Conservation (phyloP, 92 coral and sea anemone species). For the Zoanthus solanderi region DNA sequence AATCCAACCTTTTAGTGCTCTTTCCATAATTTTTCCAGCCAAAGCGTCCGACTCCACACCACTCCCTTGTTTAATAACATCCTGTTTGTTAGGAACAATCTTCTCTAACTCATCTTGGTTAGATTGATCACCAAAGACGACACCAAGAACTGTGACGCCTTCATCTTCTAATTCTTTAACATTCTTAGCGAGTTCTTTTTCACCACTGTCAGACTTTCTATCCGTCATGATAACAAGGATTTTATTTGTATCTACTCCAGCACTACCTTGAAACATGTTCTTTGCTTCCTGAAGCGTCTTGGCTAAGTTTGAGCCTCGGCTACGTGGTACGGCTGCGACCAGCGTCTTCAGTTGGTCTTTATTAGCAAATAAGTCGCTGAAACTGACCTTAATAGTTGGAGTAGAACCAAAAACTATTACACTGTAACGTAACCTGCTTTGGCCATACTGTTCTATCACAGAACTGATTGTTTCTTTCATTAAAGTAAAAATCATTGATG, state of each 20-base stretch:
- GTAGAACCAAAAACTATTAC: constrained; percentile 70
- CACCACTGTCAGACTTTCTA: constrained; percentile 60
- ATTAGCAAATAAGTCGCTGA: constrained; percentile 52
- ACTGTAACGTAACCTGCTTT: constrained; percentile 65
- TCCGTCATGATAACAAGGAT: constrained; percentile 86
- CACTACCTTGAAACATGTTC: constrained; percentile 67
- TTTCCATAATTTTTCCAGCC: constrained; percentile 66
- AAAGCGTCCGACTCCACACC: constrained; percentile 39
- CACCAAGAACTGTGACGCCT: constrained; percentile 68
- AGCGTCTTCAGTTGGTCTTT: constrained; percentile 45
- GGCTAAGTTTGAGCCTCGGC: constrained; percentile 72
- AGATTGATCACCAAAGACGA: constrained; percentile 70
- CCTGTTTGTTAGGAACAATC: constrained; percentile 46
- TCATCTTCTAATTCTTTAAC: constrained; percentile 55
- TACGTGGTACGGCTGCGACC: constrained; percentile 35
- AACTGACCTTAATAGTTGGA: constrained; percentile 57
- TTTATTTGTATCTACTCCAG: constrained; percentile 75
- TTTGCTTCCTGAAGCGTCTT: constrained; percentile 69
- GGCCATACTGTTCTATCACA: constrained; percentile 72
- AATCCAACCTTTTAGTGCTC: constrained; percentile 48
- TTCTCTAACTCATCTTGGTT: constrained; percentile 47
- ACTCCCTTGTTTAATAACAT: constrained; percentile 52
- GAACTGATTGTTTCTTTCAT: constrained; percentile 66
- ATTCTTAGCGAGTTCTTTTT: constrained; percentile 45
- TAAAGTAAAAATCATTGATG: constrained; percentile 52